Conservation (phyloP, 2,797 vertebrate genomes). For the Champsocephalus esox region DNA sequence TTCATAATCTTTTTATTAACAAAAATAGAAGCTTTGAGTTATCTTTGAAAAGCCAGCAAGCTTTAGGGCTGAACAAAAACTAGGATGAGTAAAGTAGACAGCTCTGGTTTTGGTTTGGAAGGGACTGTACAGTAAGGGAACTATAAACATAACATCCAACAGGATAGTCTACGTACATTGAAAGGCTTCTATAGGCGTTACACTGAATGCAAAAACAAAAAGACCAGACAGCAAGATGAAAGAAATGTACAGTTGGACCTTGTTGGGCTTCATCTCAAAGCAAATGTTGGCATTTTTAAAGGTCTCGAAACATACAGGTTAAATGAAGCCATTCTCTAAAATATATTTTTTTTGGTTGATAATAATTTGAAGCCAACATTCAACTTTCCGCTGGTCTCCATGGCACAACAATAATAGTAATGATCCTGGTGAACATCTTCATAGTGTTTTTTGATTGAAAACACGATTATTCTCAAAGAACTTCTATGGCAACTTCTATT, state of each 20-base stretch:
- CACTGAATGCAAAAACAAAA: slow-evolving; percentile 69
- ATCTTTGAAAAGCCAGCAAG: slow-evolving; percentile 81
- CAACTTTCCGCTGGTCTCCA: slow-evolving; percentile 69
- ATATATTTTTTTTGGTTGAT: slow-evolving; percentile 43
- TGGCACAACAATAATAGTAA: slow-evolving; percentile 62
- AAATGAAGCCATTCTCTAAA: slow-evolving; percentile 31
- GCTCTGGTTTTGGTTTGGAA: slow-evolving; percentile 80
- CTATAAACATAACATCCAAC: slow-evolving; percentile 79
- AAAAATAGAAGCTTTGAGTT: slow-evolving; percentile 89
- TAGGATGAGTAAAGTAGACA: slow-evolving; percentile 74
- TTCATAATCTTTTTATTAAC: slow-evolving; percentile 84
- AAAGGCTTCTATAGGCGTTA: slow-evolving; percentile 79
- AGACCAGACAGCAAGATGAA: slow-evolving; percentile 58
- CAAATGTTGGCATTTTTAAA: slow-evolving; percentile 34
- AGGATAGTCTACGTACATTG: slow-evolving; percentile 70
- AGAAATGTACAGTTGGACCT: slow-evolving; percentile 57
- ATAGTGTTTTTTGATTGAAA: slow-evolving; percentile 29
- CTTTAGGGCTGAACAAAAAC: slow-evolving; percentile 64
- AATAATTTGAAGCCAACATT: slow-evolving; percentile 53
- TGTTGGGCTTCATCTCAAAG: slow-evolving; percentile 49
- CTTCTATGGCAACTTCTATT: slow-evolving; percentile 38
- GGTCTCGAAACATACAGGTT: slow-evolving; percentile 14
- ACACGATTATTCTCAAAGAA: slow-evolving; percentile 47
- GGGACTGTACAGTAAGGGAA: slow-evolving; percentile 74
- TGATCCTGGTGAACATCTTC: slow-evolving; percentile 14